Conservation (phyloP, 2,797 vertebrate species). For the Triplophysa bombifrons region DNA sequence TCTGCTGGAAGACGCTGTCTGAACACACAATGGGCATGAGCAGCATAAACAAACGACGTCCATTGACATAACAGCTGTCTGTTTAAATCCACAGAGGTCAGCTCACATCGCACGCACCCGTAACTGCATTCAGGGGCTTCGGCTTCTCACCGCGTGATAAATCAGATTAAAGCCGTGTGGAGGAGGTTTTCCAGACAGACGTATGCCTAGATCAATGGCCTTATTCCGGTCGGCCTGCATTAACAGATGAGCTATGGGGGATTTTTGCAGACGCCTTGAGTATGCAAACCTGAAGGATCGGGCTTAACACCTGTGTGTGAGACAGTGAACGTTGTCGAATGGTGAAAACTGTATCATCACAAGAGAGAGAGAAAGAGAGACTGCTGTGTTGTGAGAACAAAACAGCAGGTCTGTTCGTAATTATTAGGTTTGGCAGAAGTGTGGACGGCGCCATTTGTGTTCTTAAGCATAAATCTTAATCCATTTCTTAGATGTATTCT, state of each 20-base stretch:
- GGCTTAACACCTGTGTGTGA: constrained; percentile 6
- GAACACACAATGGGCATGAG: constrained; percentile 50
- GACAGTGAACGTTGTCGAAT: not conserved
- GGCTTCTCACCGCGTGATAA: constrained; percentile 40
- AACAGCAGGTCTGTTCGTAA: not conserved
- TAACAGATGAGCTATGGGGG: constrained; percentile 52
- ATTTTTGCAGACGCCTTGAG: constrained; percentile 39
- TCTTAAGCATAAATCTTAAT: not conserved
- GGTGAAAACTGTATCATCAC: not conserved
- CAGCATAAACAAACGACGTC: constrained; percentile 42
- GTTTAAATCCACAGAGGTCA: constrained; percentile 48
- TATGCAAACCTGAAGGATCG: constrained; percentile 18
- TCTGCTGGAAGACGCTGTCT: constrained; percentile 49
- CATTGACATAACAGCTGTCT: constrained; percentile 51
- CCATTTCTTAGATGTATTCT: not conserved
- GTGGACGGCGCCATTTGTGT: not conserved
- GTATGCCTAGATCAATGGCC: constrained; percentile 40
- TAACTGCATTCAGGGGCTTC: constrained; percentile 33
- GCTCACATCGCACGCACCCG: constrained; percentile 35
- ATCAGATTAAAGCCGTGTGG: constrained; percentile 49
- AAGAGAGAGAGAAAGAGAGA: not conserved
- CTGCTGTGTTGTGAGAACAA: not conserved
- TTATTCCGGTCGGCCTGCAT: constrained; percentile 42
- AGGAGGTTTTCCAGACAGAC: constrained; percentile 49
- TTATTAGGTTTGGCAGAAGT: not conserved